phyloP scores from a whole-genome alignment of 2,888 invertebrate genomes.

The Keiferia lycopersicella region DNA sequence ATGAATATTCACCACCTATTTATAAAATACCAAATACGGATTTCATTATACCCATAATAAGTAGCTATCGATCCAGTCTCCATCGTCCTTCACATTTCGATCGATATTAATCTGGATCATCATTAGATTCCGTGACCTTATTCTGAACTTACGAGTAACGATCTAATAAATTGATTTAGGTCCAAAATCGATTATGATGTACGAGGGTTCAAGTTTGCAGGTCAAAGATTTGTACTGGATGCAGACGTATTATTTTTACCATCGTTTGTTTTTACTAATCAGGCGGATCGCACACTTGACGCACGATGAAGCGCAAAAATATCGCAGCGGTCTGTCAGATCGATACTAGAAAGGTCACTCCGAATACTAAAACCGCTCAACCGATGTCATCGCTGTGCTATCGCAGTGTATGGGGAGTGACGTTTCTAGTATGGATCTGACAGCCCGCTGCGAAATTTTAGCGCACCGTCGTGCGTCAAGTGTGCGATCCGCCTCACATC shows the following conservation, averaged over 20 bases:
- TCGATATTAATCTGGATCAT: conserved; percentile 34
- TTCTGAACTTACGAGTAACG: conserved; percentile 15
- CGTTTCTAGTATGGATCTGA: too few relatives aligned
- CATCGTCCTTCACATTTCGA: conserved; percentile 36
- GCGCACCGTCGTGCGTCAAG: too few relatives aligned
- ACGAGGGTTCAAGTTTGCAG: conserved; percentile 12
- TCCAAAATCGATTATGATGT: conserved; percentile 17
- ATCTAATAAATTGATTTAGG: conserved; percentile 8
- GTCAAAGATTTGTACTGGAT: background rate
- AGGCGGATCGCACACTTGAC: too few relatives aligned
- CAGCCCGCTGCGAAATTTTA: too few relatives aligned
- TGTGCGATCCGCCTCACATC: too few relatives aligned
- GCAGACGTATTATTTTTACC: background rate
- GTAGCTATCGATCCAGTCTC: conserved; percentile 21
- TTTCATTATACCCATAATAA: conserved; percentile 11
- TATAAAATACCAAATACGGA: conserved; percentile 15
- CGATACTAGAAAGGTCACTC: too few relatives aligned
- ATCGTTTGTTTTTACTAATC: background rate
- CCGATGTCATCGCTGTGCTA: too few relatives aligned
- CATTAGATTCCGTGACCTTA: conserved; percentile 22
- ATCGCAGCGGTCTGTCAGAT: too few relatives aligned
- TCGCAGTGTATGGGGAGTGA: too few relatives aligned
- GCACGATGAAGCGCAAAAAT: too few relatives aligned
- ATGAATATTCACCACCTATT: background rate
- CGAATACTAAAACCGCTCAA: too few relatives aligned